phyloP scores from a whole-genome alignment of 1,140 invertebrate species.

The Bombus consobrinus region DNA sequence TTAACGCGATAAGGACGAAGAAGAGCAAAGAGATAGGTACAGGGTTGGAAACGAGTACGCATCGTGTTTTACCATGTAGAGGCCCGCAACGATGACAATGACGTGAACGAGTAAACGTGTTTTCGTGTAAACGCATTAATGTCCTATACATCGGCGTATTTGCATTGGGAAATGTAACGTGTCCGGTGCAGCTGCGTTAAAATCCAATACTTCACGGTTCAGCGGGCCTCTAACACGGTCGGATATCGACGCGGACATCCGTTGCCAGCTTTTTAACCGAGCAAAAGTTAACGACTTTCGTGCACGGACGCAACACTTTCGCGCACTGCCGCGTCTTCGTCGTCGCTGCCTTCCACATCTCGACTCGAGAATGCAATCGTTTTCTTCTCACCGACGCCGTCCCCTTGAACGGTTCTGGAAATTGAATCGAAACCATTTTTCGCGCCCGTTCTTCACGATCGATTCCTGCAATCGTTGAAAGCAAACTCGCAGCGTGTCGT shows the following conservation, averaged over 20 bases:
- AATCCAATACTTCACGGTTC: constrained; percentile 80
- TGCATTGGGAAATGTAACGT: constrained; percentile 44
- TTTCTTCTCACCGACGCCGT: background rate
- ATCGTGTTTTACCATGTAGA: background rate
- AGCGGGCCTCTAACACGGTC: constrained; percentile 77
- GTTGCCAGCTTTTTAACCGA: background rate
- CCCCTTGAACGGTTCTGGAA: background rate
- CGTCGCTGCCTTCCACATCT: background rate
- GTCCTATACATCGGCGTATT: constrained; percentile 31
- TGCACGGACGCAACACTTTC: background rate
- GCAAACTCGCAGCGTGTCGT: background rate
- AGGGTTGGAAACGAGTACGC: background rate
- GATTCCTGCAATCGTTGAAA: background rate
- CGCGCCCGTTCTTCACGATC: too few relatives aligned
- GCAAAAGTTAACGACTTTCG: background rate
- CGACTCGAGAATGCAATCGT: background rate
- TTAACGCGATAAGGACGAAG: background rate
- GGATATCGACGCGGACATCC: background rate
- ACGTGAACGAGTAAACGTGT: background rate
- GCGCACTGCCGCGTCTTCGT: too few relatives aligned
- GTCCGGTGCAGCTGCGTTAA: constrained; percentile 32
- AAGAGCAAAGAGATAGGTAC: background rate
- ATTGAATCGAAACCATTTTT: background rate
- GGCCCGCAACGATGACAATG: background rate
- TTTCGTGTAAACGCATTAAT: constrained; percentile 49